Conservation (phyloP, 2,888 invertebrate genomes). For the Cremastinae sp. region DNA sequence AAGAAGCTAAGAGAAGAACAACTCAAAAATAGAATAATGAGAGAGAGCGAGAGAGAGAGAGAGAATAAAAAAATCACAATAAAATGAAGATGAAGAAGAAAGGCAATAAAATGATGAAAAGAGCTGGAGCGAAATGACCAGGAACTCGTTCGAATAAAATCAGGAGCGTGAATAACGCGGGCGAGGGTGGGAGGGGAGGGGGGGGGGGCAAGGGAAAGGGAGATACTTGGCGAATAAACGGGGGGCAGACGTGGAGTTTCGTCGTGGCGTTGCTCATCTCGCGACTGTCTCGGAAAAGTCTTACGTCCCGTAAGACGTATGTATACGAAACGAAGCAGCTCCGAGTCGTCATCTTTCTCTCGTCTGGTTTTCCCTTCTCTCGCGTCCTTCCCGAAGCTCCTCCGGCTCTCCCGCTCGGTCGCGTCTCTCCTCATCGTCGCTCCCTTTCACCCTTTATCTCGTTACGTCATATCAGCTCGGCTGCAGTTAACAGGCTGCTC, state of each 20-base stretch:
- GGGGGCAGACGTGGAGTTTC: too few species aligned
- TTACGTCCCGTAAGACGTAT: not conserved
- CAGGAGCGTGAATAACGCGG: constrained; percentile 21
- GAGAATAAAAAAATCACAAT: too few species aligned
- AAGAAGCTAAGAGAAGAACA: not conserved
- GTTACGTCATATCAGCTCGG: constrained; percentile 66
- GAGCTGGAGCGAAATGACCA: constrained; percentile 9
- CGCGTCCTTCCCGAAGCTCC: constrained; percentile 25
- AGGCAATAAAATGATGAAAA: constrained; percentile 1
- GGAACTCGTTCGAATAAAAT: constrained; percentile 28
- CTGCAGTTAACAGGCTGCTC: constrained; percentile 67
- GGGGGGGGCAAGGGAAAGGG: too few species aligned
- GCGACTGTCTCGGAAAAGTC: not conserved
- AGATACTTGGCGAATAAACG: not conserved
- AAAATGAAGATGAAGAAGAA: not conserved
- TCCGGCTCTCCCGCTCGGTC: constrained; percentile 20
- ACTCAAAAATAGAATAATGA: not conserved
- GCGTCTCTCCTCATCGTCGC: constrained; percentile 30
- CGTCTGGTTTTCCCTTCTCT: constrained; percentile 30
- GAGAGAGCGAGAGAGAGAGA: too few species aligned
- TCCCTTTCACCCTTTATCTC: constrained; percentile 51
- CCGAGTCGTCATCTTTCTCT: constrained; percentile 40
- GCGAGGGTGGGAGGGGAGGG: too few species aligned
- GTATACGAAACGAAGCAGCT: not conserved
- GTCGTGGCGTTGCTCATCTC: not conserved